Evolutionary conservation across 2,888 invertebrate genomes (phyloP).

Genomic region (Cataglyphis albicans): DNA sequence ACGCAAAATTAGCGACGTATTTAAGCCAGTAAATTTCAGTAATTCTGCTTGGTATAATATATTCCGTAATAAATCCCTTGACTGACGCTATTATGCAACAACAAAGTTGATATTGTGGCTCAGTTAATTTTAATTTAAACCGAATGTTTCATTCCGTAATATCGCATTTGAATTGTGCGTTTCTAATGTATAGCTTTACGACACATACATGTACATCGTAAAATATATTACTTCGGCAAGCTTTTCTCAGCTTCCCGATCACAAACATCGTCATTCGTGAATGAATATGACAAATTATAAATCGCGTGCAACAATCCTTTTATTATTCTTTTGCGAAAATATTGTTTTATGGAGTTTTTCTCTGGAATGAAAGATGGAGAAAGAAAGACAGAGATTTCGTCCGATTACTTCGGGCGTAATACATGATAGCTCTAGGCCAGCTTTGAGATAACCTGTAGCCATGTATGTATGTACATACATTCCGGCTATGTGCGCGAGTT

Average conservation of each 20-base stretch:
- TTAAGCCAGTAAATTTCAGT: constrained; percentile 40
- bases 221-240: constrained; percentile 26
- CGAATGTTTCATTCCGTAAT: constrained; percentile 42
- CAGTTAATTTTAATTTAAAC: constrained; percentile 55
- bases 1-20: constrained; percentile 30
- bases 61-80: constrained; percentile 44
- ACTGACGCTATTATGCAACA: constrained; percentile 41
- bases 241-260: neutral
- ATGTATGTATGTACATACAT: constrained; percentile 23
- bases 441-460: constrained; percentile 46
- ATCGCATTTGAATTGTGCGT: constrained; percentile 29
- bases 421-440: constrained; percentile 47
- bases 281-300: constrained; percentile 30
- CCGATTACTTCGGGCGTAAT: constrained; percentile 40
- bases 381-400: neutral
- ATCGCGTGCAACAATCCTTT: constrained; percentile 26
- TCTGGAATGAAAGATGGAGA: neutral
- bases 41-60: constrained; percentile 39
- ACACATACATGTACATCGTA: neutral
- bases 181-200: constrained; percentile 10
- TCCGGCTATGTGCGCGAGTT: constrained; percentile 42
- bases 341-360: constrained; percentile 23
- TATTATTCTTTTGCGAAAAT: constrained; percentile 22
- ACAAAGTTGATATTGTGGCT: constrained; percentile 44
- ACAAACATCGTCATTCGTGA: constrained; percentile 43